phyloP scores from a whole-genome alignment of 2,113 vertebrate genomes.

The Labeo catla region DNA sequence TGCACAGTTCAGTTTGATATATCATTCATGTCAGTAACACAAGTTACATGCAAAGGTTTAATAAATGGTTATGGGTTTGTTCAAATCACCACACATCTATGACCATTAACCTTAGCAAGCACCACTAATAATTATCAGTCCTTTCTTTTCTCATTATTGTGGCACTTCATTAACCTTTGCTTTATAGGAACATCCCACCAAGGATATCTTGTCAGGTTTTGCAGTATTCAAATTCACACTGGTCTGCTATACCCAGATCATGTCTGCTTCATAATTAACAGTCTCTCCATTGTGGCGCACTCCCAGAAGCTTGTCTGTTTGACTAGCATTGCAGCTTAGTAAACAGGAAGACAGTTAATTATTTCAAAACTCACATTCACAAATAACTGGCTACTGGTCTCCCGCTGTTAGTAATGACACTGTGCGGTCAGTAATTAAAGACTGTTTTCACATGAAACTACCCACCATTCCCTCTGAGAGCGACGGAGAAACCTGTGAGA shows the following conservation, averaged over 20 bases:
- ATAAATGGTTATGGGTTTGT: not conserved
- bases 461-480: constrained; percentile 46
- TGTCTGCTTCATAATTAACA: constrained; percentile 46
- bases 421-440: constrained; percentile 46
- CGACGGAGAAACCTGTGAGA: constrained; percentile 65
- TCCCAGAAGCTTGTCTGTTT: constrained; percentile 30
- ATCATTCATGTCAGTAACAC: not conserved
- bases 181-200: not conserved
- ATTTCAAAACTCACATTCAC: constrained; percentile 46
- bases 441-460: constrained; percentile 15
- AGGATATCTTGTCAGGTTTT: not conserved
- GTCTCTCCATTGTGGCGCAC: constrained; percentile 9
- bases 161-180: not conserved
- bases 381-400: constrained; percentile 25
- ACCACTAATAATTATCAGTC: not conserved
- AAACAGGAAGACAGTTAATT: constrained; percentile 46
- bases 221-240: constrained; percentile 4
- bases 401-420: constrained; percentile 27
- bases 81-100: not conserved
- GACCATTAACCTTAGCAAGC: not conserved
- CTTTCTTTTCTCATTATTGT: not conserved
- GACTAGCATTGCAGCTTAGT: constrained; percentile 10
- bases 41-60: not conserved
- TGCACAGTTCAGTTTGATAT: not conserved
- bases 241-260: not conserved